phyloP scores from a whole-genome alignment of 2,888 invertebrate species.

The Diloba caeruleocephala region DNA sequence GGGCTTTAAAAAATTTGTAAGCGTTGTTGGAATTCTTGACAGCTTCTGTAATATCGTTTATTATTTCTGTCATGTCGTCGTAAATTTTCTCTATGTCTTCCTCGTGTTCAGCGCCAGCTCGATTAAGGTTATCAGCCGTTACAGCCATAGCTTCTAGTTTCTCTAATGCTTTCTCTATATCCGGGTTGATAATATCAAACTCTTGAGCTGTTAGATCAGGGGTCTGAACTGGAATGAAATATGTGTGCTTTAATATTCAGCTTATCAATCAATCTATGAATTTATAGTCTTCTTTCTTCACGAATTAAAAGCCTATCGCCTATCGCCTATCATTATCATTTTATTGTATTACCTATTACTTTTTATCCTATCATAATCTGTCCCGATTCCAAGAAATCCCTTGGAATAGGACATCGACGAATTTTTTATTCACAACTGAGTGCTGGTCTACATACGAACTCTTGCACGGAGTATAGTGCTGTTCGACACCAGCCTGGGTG shows the following conservation, averaged over 20 bases:
- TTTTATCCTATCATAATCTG: no score
- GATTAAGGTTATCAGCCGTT: slow-evolving; percentile 43
- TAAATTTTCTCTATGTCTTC: slow-evolving; percentile 59
- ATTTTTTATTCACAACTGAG: no score
- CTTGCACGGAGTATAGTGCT: no score
- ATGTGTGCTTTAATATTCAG: neutral
- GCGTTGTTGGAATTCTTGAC: slow-evolving; percentile 62
- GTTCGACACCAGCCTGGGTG: no score
- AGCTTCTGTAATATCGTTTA: slow-evolving; percentile 61
- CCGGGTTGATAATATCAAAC: slow-evolving; percentile 10
- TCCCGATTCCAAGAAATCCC: no score
- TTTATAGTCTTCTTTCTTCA: no score
- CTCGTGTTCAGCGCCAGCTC: slow-evolving; percentile 35
- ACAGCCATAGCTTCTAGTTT: slow-evolving; percentile 54
- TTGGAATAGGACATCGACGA: no score
- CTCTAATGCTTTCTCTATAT: slow-evolving; percentile 52
- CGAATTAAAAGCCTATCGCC: no score
- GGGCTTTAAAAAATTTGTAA: slow-evolving; percentile 67
- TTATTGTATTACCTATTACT: no score
- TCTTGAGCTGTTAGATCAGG: neutral
- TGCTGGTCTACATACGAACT: no score
- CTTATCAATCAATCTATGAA: no score
- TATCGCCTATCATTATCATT: no score
- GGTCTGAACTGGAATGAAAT: slow-evolving; percentile 19
- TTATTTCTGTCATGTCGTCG: slow-evolving; percentile 53